Conservation (phyloP, 2,888 invertebrate genomes). For the Thera britannica region DNA sequence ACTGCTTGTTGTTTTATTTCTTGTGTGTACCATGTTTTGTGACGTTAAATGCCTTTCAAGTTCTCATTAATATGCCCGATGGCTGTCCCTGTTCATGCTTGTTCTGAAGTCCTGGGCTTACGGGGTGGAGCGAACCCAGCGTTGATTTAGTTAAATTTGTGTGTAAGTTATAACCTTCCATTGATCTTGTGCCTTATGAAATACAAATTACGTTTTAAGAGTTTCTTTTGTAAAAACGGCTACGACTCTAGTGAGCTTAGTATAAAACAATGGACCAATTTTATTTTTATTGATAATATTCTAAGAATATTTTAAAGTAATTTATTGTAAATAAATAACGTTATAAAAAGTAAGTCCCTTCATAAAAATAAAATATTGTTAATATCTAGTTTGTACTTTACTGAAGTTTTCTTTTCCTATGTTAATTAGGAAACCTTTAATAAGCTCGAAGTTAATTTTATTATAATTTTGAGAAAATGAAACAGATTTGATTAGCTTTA, state of each 20-base stretch:
- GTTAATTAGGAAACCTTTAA: background rate
- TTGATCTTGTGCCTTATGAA: slow-evolving; percentile 34
- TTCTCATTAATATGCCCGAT: no score
- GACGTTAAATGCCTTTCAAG: no score
- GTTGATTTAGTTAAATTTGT: slow-evolving; percentile 1
- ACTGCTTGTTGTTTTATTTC: no score
- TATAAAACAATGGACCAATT: slow-evolving; percentile 34
- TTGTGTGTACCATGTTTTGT: no score
- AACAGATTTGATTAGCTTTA: slow-evolving; percentile 3
- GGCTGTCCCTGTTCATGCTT: background rate
- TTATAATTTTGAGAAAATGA: background rate
- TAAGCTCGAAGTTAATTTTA: background rate
- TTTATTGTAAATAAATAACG: slow-evolving; percentile 35
- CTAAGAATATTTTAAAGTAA: slow-evolving; percentile 30
- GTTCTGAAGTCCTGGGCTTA: background rate
- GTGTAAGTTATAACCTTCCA: background rate
- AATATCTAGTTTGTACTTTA: slow-evolving; percentile 16
- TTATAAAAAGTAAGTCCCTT: slow-evolving; percentile 20
- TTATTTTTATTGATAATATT: slow-evolving; percentile 30
- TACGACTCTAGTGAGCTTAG: slow-evolving; percentile 31
- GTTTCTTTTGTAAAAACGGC: slow-evolving; percentile 12
- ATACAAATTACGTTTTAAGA: slow-evolving; percentile 40
- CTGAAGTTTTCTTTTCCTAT: slow-evolving; percentile 15
- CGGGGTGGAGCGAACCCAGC: background rate
- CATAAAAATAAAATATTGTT: slow-evolving; percentile 21